Base-by-base conservation (phyloP, 2,113 vertebrate genomes). In the Coptodon bakossiorum region DNA sequence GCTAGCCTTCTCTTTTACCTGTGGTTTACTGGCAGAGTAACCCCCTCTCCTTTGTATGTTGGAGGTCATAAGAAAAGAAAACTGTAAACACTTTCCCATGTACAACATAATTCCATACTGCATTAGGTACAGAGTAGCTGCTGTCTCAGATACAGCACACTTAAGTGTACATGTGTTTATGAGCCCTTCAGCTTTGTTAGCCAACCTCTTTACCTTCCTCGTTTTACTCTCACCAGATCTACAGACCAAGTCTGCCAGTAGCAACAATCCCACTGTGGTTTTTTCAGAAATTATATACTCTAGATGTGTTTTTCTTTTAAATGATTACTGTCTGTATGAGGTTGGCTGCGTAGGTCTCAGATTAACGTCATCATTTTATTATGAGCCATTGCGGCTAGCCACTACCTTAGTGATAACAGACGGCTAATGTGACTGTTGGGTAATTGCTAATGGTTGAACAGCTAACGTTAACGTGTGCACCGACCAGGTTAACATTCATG, bases 241-340 rank as follows among this genome's bases (percentile, higher is more conserved):
- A 0, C 17, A 66, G 10, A 38, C 2, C 31, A 7, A 66, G 19
- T 66, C 61, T 66, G 61, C 19, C 61, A 38, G 61, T 13, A 38
- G 17, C 61, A 36, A 66, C 17, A 36, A 38, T 38, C 61, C 34
- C 34, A 38, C 61, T 38, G 29, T 19, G 29, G 10, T 38, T 66
- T 66, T 1, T 66, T 63, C 10, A 36, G 34, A 66, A 66, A 36
- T 36, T 66, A 17, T 31, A 1, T 5, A 63, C 31, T 63, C 31
- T 66, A 66, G 61, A 36, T 71, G 2, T 71, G 36, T 71, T 71
- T 71, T 71, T 71, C 36, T 71, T 40, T 71, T 43, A 24, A 71
- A 71, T 43, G 6, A 43, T 24, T 38, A 27, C 66, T 71, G 66
- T 71, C 13, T 43, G n/a, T 7, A 27, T 6, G 34, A 16, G 8